Evolutionary conservation across 1,140 invertebrate genomes (phyloP).

Genomic region (Lepidurus arcticus): DNA sequence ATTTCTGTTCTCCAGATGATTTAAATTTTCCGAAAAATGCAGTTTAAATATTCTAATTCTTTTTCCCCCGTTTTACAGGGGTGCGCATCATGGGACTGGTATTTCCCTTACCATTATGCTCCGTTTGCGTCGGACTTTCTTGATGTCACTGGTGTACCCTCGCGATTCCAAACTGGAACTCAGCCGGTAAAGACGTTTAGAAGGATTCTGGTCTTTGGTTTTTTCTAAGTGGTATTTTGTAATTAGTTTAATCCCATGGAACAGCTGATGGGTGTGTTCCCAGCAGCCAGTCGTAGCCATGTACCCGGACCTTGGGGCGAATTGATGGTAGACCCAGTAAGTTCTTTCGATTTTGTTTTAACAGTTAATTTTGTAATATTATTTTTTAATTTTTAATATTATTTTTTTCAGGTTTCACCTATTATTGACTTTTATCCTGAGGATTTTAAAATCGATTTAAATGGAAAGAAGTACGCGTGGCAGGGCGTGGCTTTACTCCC

Average conservation of each 20-base stretch:
- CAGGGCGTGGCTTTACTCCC: constrained; percentile 96
- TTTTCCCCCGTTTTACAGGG: constrained; percentile 54
- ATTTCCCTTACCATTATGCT: constrained; percentile 99
- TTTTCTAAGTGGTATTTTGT: constrained; percentile 25
- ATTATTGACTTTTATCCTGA: constrained; percentile 99
- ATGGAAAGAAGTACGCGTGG: constrained; percentile 99
- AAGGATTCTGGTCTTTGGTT: neutral
- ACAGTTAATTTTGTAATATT: constrained; percentile 27
- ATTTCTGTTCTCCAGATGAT: neutral
- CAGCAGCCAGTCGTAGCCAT: constrained; percentile 89
- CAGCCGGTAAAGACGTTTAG: constrained; percentile 59
- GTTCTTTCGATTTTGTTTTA: constrained; percentile 40
- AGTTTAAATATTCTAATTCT: neutral
- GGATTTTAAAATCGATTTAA: constrained; percentile 97
- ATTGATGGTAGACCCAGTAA: constrained; percentile 86
- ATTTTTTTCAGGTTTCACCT: constrained; percentile 64
- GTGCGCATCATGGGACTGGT: constrained; percentile 99
- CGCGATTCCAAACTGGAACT: constrained; percentile 81
- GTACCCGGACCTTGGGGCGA: constrained; percentile 89
- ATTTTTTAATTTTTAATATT: constrained; percentile 26
- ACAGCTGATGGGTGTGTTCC: constrained; percentile 99
- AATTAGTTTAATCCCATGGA: constrained; percentile 89
- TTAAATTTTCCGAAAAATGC: neutral
- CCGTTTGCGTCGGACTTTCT: constrained; percentile 99
- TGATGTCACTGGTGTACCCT: constrained; percentile 77